phyloP scores from a whole-genome alignment of 2,888 invertebrate species.

The Eristalis arbustorum region DNA sequence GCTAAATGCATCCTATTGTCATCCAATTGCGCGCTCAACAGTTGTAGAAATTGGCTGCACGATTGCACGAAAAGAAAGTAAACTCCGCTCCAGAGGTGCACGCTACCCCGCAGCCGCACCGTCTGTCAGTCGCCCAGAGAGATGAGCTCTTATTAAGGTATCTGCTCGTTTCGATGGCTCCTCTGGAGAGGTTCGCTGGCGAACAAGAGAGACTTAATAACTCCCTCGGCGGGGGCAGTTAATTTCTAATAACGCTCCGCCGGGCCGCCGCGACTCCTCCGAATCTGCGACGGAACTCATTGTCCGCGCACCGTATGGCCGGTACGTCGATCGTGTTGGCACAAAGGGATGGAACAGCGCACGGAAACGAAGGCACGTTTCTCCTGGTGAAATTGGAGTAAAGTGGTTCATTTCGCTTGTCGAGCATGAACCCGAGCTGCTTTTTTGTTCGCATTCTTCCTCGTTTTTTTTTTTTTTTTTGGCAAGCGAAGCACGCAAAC shows the following conservation, averaged over 20 bases:
- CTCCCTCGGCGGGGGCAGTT: constrained; percentile 49
- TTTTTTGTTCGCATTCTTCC: neutral
- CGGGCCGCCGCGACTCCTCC: constrained; percentile 7
- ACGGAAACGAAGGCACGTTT: constrained; percentile 57
- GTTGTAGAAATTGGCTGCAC: constrained; percentile 66
- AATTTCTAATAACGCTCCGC: constrained; percentile 54
- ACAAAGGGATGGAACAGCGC: constrained; percentile 31
- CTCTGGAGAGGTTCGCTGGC: neutral
- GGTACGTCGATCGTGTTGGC: constrained; percentile 20
- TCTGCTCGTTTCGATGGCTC: constrained; percentile 28
- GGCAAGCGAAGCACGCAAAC: constrained; percentile 20
- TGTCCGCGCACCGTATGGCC: constrained; percentile 53
- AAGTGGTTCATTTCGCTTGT: constrained; percentile 29
- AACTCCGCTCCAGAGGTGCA: constrained; percentile 37
- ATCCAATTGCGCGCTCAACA: constrained; percentile 54
- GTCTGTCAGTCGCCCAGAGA: constrained; percentile 21
- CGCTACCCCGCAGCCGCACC: constrained; percentile 29
- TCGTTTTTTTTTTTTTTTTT: neutral
- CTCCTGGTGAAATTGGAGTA: constrained; percentile 58
- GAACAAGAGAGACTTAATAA: constrained; percentile 57
- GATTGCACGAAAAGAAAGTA: constrained; percentile 71
- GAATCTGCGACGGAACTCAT: constrained; percentile 26
- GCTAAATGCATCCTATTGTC: constrained; percentile 55
- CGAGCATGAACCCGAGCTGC: neutral
- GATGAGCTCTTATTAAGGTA: constrained; percentile 66